phyloP scores from a whole-genome alignment of 1,140 invertebrate genomes.

The Drosophila rufa region DNA sequence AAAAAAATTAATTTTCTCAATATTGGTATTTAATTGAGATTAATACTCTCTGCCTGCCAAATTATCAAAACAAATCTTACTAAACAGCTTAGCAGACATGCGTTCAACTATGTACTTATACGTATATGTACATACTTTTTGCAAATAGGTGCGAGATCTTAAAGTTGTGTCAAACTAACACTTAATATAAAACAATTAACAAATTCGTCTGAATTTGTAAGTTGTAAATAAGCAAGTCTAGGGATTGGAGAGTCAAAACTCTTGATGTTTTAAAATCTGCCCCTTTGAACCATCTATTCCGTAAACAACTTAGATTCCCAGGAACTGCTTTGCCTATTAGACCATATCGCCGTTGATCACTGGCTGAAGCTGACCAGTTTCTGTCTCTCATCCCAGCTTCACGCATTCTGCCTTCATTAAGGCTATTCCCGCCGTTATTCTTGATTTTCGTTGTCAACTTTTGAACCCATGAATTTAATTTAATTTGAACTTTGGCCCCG shows the following conservation, averaged over 20 bases:
- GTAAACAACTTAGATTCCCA: conserved; percentile 11
- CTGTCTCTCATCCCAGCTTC: conserved; percentile 42
- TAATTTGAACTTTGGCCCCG: conserved; percentile 78
- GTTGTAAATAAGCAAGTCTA: conserved; percentile 5
- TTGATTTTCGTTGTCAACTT: conserved; percentile 51
- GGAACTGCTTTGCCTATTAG: conserved; percentile 13
- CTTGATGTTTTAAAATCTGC: neutral
- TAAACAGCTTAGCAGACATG: neutral
- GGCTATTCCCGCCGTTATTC: conserved; percentile 7
- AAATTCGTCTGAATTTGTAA: neutral
- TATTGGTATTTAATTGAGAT: neutral
- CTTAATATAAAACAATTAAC: neutral
- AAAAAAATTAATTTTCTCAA: neutral
- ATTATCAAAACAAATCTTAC: neutral
- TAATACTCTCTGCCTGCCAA: neutral
- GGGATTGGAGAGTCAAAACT: no score
- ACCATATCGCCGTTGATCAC: conserved; percentile 39
- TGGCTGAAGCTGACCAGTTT: conserved; percentile 35
- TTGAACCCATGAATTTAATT: conserved; percentile 80
- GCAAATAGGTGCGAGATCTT: conserved; percentile 9
- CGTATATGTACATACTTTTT: conserved; percentile 4
- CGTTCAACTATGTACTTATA: neutral
- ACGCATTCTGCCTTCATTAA: conserved; percentile 64
- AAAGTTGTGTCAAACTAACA: conserved; percentile 1
- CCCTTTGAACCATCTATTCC: neutral